Conservation (phyloP, 1,140 invertebrate genomes). For the Heliconius melpomene region DNA sequence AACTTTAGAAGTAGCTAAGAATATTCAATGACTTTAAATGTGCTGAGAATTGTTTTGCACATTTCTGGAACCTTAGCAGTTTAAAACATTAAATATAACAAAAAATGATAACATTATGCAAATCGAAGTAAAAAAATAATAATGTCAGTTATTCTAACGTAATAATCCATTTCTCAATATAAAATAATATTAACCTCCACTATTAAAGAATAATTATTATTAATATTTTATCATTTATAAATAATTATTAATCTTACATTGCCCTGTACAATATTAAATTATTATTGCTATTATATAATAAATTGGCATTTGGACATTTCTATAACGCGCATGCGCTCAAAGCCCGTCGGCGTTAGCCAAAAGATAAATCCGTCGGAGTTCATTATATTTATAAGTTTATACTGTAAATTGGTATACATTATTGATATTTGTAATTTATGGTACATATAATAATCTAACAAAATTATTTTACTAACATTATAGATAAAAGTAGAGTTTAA, state of each 20-base stretch:
- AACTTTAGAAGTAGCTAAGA: conserved; percentile 53
- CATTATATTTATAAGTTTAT: conserved; percentile 2
- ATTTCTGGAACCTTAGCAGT: conserved; percentile 9
- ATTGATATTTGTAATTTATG: background rate
- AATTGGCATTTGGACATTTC: conserved; percentile 13
- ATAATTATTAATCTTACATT: background rate
- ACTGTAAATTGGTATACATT: background rate
- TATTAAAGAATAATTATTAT: too few relatives aligned
- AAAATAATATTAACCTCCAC: background rate
- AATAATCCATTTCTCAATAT: background rate
- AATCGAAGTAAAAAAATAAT: background rate
- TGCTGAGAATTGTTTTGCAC: conserved; percentile 39
- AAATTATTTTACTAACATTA: background rate
- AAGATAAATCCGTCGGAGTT: conserved; percentile 32
- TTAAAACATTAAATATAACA: background rate
- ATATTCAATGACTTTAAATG: conserved; percentile 48
- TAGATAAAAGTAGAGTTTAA: background rate
- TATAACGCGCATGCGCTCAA: conserved; percentile 47
- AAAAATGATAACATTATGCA: background rate
- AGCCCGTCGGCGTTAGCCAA: conserved; percentile 38
- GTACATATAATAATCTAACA: background rate
- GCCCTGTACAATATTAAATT: background rate
- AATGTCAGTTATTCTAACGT: background rate
- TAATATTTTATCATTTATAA: background rate
- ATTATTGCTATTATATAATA: conserved; percentile 14